Evolutionary conservation across 2,888 invertebrate species (phyloP).

Genomic region (Lasioglossum figueresi): DNA sequence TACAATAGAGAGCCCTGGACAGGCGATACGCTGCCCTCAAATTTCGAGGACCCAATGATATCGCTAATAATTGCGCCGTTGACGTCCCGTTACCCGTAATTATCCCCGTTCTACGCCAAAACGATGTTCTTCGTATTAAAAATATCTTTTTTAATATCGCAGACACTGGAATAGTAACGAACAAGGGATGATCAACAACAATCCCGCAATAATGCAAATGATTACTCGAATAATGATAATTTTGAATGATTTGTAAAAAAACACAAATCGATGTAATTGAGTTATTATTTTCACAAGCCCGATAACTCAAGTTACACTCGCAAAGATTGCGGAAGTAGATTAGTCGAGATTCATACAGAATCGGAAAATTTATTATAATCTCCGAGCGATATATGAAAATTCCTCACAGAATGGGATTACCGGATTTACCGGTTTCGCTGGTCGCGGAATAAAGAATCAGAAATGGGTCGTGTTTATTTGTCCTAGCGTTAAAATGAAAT

Average conservation of each 20-base stretch:
- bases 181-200: no score
- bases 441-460: slow-evolving; percentile 3
- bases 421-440: neutral
- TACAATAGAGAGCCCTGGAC: slow-evolving; percentile 44
- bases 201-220: neutral
- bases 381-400: neutral
- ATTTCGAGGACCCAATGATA: slow-evolving; percentile 47
- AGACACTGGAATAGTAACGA: neutral
- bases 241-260: neutral
- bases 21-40: slow-evolving; percentile 10
- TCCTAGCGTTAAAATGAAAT: neutral
- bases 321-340: neutral
- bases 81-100: slow-evolving; percentile 13
- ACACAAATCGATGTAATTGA: neutral
- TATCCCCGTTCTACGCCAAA: neutral
- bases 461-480: slow-evolving; percentile 3
- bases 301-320: neutral
- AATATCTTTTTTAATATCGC: neutral
- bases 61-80: slow-evolving; percentile 50
- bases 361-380: neutral
- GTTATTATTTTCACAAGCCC: neutral
- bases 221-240: neutral
- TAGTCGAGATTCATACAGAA: neutral
- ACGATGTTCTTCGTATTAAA: neutral
- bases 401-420: neutral